A percentile compares a stretch with the other conserved stretches of the same genome.
Evolutionary conservation across 2,888 invertebrate species (phyloP).

Genomic region (Noctua pronuba): DNA sequence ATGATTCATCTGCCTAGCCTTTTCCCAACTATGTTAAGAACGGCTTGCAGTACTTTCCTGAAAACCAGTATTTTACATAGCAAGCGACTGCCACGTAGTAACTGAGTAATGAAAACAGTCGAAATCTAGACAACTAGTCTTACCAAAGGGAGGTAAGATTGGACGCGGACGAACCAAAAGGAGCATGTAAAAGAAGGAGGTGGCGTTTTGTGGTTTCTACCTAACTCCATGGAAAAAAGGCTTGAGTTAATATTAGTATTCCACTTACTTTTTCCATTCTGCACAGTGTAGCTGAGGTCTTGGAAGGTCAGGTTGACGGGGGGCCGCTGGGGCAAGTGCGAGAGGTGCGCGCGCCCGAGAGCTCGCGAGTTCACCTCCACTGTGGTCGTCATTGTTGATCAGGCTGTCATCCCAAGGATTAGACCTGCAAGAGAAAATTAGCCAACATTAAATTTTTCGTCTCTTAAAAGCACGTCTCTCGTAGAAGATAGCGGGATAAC

Average conservation of each 20-base stretch:
- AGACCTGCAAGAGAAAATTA: constrained; percentile 33
- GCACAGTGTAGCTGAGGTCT: constrained; percentile 95
- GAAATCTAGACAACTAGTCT: neutral
- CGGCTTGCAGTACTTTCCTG: too few species aligned
- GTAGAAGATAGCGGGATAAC: neutral
- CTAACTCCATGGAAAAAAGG: neutral
- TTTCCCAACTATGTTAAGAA: too few species aligned
- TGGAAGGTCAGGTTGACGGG: constrained; percentile 96
- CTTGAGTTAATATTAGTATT: neutral
- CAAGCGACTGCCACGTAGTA: too few species aligned
- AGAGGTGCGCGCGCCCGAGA: constrained; percentile 84
- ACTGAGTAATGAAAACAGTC: too few species aligned
- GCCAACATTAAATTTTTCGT: neutral
- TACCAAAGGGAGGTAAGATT: neutral
- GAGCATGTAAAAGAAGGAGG: too few species aligned
- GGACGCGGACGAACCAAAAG: neutral
- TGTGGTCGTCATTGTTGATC: constrained; percentile 46
- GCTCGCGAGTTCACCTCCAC: constrained; percentile 72
- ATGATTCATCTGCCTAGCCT: too few species aligned
- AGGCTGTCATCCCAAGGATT: constrained; percentile 45
- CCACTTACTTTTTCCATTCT: constrained; percentile 90
- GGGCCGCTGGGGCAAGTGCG: constrained; percentile 92
- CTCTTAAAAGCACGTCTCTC: neutral
- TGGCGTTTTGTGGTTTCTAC: neutral
- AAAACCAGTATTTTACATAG: too few species aligned